Percentiles rank a stretch among this genome's conserved stretches.
Conservation (phyloP, 2,797 vertebrate species). For the Pipistrellus pipistrellus region DNA sequence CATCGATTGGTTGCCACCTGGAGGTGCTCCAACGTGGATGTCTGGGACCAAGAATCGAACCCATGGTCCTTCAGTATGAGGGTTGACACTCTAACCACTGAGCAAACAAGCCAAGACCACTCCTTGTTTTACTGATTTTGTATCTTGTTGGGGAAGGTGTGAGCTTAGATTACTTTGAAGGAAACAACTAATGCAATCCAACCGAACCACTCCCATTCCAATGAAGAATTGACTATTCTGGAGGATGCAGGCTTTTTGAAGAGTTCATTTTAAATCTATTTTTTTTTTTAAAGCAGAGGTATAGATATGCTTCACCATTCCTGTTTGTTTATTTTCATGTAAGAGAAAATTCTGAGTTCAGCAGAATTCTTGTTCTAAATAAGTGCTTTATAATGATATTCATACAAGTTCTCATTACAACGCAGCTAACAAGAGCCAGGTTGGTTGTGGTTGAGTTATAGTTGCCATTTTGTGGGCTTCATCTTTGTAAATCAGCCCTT, state of each 20-base stretch:
- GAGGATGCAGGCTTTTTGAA: neutral
- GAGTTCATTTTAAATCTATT: neutral
- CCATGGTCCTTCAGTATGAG: too few relatives aligned
- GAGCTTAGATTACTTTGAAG: conserved; percentile 41
- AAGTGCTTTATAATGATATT: conserved; percentile 63
- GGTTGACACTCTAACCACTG: too few relatives aligned
- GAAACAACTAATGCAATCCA: neutral
- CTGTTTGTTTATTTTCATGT: neutral
- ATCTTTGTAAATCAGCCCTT: conserved; percentile 73
- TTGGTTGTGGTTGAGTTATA: conserved; percentile 67
- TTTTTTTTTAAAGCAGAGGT: neutral
- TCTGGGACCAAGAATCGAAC: too few relatives aligned
- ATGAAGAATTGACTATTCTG: neutral
- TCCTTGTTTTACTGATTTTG: conserved; percentile 45
- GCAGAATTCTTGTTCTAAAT: conserved; percentile 41
- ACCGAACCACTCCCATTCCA: neutral
- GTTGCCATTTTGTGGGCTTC: conserved; percentile 61
- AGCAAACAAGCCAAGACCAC: too few relatives aligned
- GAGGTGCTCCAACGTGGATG: too few relatives aligned
- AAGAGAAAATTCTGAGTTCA: conserved; percentile 41
- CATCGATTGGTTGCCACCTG: too few relatives aligned
- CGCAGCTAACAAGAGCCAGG: conserved; percentile 63
- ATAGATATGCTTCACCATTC: neutral
- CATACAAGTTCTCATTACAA: conserved; percentile 56
- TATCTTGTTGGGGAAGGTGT: conserved; percentile 31